Percentiles rank a stretch among this genome's conserved stretches.
Evolutionary conservation across 2,797 vertebrate genomes (phyloP).

Genomic region (Sebastiscus tertius): DNA sequence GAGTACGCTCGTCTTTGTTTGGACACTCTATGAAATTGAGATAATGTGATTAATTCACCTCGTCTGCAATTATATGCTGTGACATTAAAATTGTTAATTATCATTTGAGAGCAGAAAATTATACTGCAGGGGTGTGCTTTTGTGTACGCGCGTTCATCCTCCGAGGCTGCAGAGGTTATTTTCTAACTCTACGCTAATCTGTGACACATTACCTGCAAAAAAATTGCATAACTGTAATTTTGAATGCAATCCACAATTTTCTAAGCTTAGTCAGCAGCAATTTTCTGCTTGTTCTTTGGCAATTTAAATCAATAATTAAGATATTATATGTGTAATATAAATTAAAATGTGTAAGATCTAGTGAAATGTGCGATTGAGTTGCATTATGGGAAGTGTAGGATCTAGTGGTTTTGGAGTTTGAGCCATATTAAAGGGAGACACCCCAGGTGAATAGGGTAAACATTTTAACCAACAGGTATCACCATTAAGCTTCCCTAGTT

Average conservation of each 20-base stretch:
- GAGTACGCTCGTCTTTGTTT: slow-evolving; percentile 41
- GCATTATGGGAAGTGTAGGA: neutral
- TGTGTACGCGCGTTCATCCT: slow-evolving; percentile 9
- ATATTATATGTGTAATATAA: too few relatives aligned
- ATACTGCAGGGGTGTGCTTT: slow-evolving; percentile 20
- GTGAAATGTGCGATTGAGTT: neutral
- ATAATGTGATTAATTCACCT: slow-evolving; percentile 71
- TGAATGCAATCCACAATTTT: neutral
- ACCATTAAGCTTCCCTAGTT: too few relatives aligned
- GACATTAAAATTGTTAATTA: slow-evolving; percentile 66
- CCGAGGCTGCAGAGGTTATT: slow-evolving; percentile 22
- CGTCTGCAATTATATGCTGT: slow-evolving; percentile 62
- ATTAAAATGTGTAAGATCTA: neutral
- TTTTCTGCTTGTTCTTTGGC: neutral
- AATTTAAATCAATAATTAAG: neutral
- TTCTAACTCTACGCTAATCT: neutral
- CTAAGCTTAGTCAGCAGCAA: neutral
- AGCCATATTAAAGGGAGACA: neutral
- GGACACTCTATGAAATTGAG: slow-evolving; percentile 58
- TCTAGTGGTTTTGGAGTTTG: too few relatives aligned
- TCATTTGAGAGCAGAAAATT: slow-evolving; percentile 54
- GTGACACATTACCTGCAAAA: slow-evolving; percentile 1
- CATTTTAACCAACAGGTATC: too few relatives aligned
- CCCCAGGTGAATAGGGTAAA: too few relatives aligned
- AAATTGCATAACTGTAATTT: neutral